Evolutionary conservation across 2,888 invertebrate genomes (phyloP).

Genomic region (Phasia obesa): DNA sequence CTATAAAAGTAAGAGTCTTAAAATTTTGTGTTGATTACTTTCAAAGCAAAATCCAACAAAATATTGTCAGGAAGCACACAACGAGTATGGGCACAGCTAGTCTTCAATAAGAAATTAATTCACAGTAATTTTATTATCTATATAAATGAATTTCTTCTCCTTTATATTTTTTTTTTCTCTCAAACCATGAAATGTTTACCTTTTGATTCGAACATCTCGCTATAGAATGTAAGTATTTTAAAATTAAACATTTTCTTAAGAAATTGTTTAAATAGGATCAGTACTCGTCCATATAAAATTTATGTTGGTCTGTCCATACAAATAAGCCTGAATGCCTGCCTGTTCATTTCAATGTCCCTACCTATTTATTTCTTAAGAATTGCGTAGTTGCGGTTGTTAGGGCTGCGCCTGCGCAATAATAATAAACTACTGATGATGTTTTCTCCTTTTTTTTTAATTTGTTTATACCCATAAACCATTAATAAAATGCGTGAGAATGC

Average conservation of each 20-base stretch:
- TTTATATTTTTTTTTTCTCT: too few species aligned
- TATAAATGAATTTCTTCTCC: too few species aligned
- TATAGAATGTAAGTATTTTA: too few species aligned
- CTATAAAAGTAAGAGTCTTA: too few species aligned
- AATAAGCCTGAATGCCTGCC: neutral
- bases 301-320: neutral
- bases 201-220: too few species aligned
- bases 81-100: too few species aligned
- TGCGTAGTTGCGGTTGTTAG: constrained; percentile 41
- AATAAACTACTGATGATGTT: constrained; percentile 49
- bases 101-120: too few species aligned
- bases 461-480: constrained; percentile 31
- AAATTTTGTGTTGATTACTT: too few species aligned
- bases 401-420: constrained; percentile 65
- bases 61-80: too few species aligned
- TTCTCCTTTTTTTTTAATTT: neutral
- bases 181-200: too few species aligned
- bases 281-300: neutral
- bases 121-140: too few species aligned
- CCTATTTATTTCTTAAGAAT: constrained; percentile 58
- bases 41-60: too few species aligned
- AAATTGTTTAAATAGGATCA: constrained; percentile 8
- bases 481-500: constrained; percentile 64
- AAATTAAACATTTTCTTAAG: neutral
- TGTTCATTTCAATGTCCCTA: constrained; percentile 32